Percentiles rank a stretch among this genome's conserved stretches.
phyloP scores from a whole-genome alignment of 2,113 vertebrate genomes.

The Tyrannus savana region DNA sequence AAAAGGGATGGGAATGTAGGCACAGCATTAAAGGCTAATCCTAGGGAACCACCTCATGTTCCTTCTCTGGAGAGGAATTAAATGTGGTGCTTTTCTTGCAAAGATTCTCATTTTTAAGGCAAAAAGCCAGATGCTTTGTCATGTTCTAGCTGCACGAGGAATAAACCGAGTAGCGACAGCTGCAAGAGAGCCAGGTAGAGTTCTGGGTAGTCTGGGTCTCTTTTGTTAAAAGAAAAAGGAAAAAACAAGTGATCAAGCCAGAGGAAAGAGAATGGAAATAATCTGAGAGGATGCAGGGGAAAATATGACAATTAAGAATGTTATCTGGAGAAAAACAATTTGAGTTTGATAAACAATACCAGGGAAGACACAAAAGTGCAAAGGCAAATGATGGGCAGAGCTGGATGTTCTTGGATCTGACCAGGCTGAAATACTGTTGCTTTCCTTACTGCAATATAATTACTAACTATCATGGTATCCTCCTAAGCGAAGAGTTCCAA shows the following conservation, averaged over 20 bases:
- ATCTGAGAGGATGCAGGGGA: neutral
- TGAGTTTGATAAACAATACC: neutral
- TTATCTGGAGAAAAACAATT: neutral
- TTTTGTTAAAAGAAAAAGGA: neutral
- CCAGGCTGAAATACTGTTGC: neutral
- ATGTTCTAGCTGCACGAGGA: neutral
- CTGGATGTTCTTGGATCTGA: neutral
- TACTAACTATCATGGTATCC: neutral
- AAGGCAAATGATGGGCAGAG: neutral
- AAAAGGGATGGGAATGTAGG: accelerated
- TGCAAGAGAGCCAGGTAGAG: neutral
- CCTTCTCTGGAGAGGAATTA: neutral
- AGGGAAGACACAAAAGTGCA: neutral
- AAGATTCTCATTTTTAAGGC: neutral
- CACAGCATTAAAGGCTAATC: neutral
- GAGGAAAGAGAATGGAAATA: neutral
- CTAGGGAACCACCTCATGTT: neutral
- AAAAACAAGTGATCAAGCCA: neutral
- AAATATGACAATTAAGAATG: neutral
- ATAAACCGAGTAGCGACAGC: neutral
- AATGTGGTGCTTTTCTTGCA: neutral
- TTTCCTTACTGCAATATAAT: neutral
- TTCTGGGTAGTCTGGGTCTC: neutral
- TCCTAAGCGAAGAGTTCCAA: neutral
- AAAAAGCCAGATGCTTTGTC: neutral